A percentile compares a stretch with the other conserved stretches of the same genome.
These are phyloP conservation scores for Diorhabda carinulata DNA, from an alignment of 1,140 invertebrate genomes.

Conservation along the genomic window DNA sequence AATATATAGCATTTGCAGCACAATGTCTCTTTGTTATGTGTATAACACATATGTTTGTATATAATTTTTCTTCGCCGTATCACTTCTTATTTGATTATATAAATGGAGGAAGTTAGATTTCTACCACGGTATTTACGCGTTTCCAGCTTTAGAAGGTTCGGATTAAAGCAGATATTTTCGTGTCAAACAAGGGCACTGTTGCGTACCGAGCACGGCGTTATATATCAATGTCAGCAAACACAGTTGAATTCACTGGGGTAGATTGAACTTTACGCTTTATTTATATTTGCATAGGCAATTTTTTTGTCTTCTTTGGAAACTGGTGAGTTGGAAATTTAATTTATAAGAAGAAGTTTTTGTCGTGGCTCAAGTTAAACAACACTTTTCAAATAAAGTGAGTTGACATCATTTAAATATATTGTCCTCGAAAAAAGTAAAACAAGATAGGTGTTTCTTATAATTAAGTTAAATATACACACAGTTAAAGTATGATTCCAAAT, in stretches of 20 bases:
- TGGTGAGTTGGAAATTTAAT: conserved; percentile 12
- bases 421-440: neutral
- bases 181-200: conserved; percentile 11
- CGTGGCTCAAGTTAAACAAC: neutral
- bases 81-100: neutral
- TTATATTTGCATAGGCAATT: conserved; percentile 14
- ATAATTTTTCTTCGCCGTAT: neutral
- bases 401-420: neutral
- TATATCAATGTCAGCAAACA: conserved; percentile 15
- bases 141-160: conserved; percentile 1
- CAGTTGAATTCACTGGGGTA: conserved; percentile 13
- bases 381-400: neutral
- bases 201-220: neutral
- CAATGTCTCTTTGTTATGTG: too few relatives aligned
- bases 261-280: conserved; percentile 18
- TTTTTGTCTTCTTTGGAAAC: conserved; percentile 10
- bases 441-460: too few relatives aligned
- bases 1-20: too few relatives aligned
- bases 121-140: conserved; percentile 1
- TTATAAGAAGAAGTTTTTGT: conserved; percentile 7
- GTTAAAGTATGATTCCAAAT: too few relatives aligned
- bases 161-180: conserved; percentile 5
- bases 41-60: too few relatives aligned
- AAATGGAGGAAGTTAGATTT: neutral
- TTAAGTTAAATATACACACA: too few relatives aligned